Conservation (phyloP, 2,113 vertebrate genomes). For the Leucosticte australis region DNA sequence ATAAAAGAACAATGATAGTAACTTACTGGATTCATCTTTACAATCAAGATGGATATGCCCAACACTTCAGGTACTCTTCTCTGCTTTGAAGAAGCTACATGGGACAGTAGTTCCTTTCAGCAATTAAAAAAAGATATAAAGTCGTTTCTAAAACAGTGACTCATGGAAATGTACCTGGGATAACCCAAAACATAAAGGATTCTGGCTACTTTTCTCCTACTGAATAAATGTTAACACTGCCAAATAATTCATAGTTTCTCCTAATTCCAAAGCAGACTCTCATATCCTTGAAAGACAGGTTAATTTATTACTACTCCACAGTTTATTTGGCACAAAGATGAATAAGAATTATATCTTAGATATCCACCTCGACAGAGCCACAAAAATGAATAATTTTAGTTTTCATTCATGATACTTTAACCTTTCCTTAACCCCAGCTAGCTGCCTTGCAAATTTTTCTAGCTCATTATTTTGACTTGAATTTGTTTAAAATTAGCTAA, state of each 20-base stretch:
- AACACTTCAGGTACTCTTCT: background rate
- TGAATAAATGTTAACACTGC: background rate
- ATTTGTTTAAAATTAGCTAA: background rate
- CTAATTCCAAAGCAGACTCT: background rate
- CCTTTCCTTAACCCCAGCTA: background rate
- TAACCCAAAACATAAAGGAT: background rate
- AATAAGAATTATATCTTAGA: background rate
- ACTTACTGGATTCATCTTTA: background rate
- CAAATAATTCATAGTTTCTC: background rate
- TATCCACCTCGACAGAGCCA: background rate
- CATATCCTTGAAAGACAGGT: background rate
- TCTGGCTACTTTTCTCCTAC: background rate
- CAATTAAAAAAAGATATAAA: background rate
- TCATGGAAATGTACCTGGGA: background rate
- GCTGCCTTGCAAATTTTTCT: background rate
- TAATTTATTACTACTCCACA: background rate
- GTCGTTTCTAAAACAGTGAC: background rate
- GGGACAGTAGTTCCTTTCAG: background rate
- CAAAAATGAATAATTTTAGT: background rate
- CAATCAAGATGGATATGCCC: background rate
- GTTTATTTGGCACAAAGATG: background rate
- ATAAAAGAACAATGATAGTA: background rate
- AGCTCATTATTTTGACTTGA: background rate
- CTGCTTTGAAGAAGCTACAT: background rate
- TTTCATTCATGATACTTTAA: background rate